Conservation (phyloP, 1,140 invertebrate genomes). For the Harpegnathos saltator region DNA sequence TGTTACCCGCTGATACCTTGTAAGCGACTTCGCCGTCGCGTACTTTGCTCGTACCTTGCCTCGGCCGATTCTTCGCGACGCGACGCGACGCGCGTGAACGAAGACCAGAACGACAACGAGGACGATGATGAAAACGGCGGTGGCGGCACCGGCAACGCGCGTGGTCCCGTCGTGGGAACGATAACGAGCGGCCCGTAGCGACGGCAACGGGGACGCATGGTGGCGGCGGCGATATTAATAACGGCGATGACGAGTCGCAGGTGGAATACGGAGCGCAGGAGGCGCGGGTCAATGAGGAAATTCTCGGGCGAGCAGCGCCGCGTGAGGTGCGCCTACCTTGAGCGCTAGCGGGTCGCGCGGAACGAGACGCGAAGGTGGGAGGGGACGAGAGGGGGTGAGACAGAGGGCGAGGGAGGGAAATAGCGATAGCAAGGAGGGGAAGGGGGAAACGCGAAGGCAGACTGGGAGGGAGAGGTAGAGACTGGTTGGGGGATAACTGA, state of each 20-base stretch:
- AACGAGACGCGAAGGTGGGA: not conserved
- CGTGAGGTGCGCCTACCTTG: constrained; percentile 58
- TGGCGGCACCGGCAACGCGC: constrained; percentile 28
- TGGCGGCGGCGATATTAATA: constrained; percentile 50
- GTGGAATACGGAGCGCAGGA: constrained; percentile 63
- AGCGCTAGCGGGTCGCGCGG: constrained; percentile 23
- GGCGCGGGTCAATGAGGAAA: constrained; percentile 61
- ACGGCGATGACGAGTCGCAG: constrained; percentile 49
- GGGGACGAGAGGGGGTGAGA: constrained; percentile 29
- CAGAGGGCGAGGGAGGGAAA: constrained; percentile 28
- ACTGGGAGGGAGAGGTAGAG: not conserved
- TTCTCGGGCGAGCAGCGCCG: constrained; percentile 40
- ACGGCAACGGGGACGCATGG: constrained; percentile 48
- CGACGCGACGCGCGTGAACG: not conserved
- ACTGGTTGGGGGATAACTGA: constrained; percentile 7
- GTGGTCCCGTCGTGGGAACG: constrained; percentile 55
- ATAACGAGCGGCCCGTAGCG: constrained; percentile 40
- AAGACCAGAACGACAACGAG: too few species aligned
- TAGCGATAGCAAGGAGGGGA: not conserved
- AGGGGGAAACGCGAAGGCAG: too few species aligned
- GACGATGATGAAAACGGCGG: constrained; percentile 58
- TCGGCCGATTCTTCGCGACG: too few species aligned
- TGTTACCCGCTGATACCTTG: too few species aligned
- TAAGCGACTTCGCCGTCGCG: too few species aligned
- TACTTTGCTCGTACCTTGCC: too few species aligned